Evolutionary conservation across 2,888 invertebrate species (phyloP), one percentile per base, ranked within the genome.

Genomic region (Aspidiotus rigidus): DNA sequence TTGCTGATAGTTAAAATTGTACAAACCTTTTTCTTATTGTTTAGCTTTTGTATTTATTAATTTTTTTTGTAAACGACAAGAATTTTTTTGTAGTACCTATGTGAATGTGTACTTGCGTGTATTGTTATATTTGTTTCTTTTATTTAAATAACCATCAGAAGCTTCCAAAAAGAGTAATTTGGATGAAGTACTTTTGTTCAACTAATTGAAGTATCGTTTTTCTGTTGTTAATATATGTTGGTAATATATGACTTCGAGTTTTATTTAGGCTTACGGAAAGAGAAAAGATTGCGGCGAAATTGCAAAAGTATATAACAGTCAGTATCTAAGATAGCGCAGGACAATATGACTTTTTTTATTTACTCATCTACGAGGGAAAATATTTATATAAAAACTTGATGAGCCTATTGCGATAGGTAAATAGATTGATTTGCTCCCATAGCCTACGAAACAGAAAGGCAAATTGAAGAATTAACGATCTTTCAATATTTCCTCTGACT

Each of bases 141-240:
- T 49, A 49, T 49, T 49, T 49, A 49, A n/a, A 13, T 13, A 49
- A 11, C 49, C 49, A 49, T 11, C 49, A 13, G 10, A 49, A 13
- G 49, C 28, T 28, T 28, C 28, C 28, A n/a, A 49, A 3, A 6
- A 49, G n/a, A 49, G 49, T 49, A 49, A 49, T 49, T n/a, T n/a
- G 49, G 49, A 49, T 49, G 11, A n/a, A 13, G 49, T 49, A 49
- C 10, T 28, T 28, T 28, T 49, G 49, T 49, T 49, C 49, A n/a
- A 49, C 49, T 49, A 49, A 49, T n/a, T 49, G 49, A 49, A 49
- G 49, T 49, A 49, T 49, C n/a, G 10, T 49, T 49, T 49, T n/a
- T 49, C n/a, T 49, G 49, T 49, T 49, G 49, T 49, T 49, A 49
- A 49, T 49, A 49, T 49, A 49, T 49, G 10, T 49, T 49, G n/a